Conservation (phyloP, 2,888 invertebrate genomes). For the Keiferia lycopersicella region DNA sequence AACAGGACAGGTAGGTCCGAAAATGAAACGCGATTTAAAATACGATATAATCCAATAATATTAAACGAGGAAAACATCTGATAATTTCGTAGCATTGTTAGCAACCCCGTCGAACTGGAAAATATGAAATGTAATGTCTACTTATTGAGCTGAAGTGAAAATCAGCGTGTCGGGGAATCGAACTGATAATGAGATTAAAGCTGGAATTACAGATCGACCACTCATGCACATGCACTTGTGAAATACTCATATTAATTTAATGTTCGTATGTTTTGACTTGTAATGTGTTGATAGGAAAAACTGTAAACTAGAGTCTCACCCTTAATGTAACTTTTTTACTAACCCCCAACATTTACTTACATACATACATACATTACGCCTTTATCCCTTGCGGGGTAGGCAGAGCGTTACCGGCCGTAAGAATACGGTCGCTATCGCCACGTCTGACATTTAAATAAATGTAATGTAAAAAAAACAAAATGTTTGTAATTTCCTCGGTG, state of each 20-base stretch:
- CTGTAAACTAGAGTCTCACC: not conserved
- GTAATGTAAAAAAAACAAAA: no score
- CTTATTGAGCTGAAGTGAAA: no score
- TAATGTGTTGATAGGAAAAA: not conserved
- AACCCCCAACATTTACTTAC: no score
- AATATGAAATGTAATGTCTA: slow-evolving; percentile 26
- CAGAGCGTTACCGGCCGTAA: no score
- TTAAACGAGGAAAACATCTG: not conserved
- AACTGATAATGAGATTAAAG: slow-evolving; percentile 45
- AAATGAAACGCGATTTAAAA: not conserved
- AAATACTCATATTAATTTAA: slow-evolving; percentile 5
- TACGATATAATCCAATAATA: slow-evolving; percentile 14
- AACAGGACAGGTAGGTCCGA: not conserved
- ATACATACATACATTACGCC: no score
- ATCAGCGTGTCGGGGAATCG: not conserved
- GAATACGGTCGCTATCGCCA: no score
- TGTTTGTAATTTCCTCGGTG: no score
- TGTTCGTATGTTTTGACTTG: not conserved
- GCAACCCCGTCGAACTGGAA: slow-evolving; percentile 7
- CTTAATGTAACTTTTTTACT: no score
- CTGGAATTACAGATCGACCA: slow-evolving; percentile 40
- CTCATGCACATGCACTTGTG: not conserved
- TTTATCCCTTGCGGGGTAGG: no score
- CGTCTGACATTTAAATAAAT: no score
- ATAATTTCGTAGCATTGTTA: slow-evolving; percentile 8